Conservation (phyloP, 2,888 invertebrate species). For the Coecobrya sp. region DNA sequence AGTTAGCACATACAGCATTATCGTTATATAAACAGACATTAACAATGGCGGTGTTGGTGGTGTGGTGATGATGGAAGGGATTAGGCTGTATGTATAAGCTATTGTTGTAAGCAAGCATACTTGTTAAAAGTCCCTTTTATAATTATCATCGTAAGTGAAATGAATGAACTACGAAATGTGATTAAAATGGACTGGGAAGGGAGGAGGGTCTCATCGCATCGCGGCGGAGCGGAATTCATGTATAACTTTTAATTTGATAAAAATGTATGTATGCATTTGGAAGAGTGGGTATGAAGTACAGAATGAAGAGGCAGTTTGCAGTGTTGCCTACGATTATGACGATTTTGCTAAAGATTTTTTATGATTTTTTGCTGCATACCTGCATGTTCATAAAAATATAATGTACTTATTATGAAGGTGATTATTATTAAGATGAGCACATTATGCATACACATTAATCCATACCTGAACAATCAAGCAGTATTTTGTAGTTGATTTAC, state of each 20-base stretch:
- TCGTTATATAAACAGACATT: background rate
- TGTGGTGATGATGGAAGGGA: constrained; percentile 1
- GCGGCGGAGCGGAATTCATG: constrained; percentile 48
- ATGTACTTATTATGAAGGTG: constrained; percentile 40
- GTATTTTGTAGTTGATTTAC: constrained; percentile 72
- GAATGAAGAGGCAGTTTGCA: background rate
- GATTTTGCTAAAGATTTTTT: constrained; percentile 30
- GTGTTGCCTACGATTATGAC: background rate
- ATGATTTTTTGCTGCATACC: background rate
- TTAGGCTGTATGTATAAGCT: background rate
- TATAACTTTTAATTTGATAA: constrained; percentile 58
- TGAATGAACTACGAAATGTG: constrained; percentile 50
- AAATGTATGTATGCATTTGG: background rate
- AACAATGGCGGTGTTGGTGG: background rate
- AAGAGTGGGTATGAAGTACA: background rate
- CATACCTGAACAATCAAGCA: constrained; percentile 69
- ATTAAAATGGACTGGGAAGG: constrained; percentile 48
- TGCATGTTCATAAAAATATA: background rate
- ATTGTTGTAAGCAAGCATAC: background rate
- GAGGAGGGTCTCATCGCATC: constrained; percentile 28
- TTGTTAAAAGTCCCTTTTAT: constrained; percentile 43
- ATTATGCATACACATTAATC: constrained; percentile 44
- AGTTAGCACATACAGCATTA: background rate
- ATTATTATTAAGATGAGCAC: constrained; percentile 68
- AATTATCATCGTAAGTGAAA: constrained; percentile 54